A percentile compares a stretch with the other conserved stretches of the same genome.
These are phyloP conservation scores for Tribolium madens DNA, from an alignment of 1,140 invertebrate species.

Conservation along the genomic window DNA sequence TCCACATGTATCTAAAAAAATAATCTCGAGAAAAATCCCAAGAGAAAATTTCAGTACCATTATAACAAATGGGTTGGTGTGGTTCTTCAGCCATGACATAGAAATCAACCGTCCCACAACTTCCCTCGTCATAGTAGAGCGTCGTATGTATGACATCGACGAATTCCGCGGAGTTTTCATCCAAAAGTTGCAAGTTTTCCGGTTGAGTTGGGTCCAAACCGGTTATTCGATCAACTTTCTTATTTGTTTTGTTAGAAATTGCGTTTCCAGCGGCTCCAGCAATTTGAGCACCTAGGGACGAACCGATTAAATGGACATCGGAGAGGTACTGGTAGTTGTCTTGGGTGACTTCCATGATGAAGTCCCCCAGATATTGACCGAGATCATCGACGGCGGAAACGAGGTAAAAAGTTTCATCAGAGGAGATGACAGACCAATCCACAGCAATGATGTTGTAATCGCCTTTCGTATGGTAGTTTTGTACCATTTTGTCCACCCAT, in stretches of 20 bases:
- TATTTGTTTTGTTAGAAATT: neutral
- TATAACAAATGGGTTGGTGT: slow-evolving; percentile 80
- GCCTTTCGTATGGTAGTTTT: slow-evolving; percentile 1
- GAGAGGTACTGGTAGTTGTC: neutral
- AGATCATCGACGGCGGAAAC: neutral
- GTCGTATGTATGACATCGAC: slow-evolving; percentile 94
- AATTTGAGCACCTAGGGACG: slow-evolving; percentile 73
- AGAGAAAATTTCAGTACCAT: neutral
- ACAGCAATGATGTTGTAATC: slow-evolving; percentile 8
- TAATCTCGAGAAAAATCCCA: neutral
- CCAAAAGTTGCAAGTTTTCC: neutral
- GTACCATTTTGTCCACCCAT: slow-evolving; percentile 9
- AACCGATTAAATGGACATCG: slow-evolving; percentile 69
- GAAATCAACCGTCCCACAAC: slow-evolving; percentile 88
- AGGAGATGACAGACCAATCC: slow-evolving; percentile 4
- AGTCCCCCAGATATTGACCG: neutral
- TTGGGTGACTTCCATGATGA: neutral
- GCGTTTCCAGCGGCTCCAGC: slow-evolving; percentile 69
- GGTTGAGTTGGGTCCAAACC: slow-evolving; percentile 77
- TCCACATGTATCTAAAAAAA: slow-evolving; percentile 11
- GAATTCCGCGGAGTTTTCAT: slow-evolving; percentile 79
- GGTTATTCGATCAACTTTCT: slow-evolving; percentile 70
- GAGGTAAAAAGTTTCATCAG: neutral
- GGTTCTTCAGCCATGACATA: slow-evolving; percentile 84
- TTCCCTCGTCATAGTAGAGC: slow-evolving; percentile 78